Evolutionary conservation across 1,140 invertebrate genomes (phyloP).

Genomic region (Trachelipus rathkii): DNA sequence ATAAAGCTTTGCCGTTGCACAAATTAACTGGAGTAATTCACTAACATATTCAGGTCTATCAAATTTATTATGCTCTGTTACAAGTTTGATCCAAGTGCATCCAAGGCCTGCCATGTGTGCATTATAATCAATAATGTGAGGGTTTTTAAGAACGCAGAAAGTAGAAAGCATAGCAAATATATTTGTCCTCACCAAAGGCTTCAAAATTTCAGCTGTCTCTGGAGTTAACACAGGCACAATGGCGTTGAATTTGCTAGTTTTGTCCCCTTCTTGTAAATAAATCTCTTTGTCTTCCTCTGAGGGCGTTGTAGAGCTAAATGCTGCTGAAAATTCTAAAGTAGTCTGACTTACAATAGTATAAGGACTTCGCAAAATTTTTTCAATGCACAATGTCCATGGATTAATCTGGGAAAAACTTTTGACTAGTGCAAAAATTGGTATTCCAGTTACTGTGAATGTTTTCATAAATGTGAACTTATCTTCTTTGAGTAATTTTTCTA

Average conservation of each 20-base stretch:
- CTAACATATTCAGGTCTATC: constrained; percentile 30
- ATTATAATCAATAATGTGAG: constrained; percentile 39
- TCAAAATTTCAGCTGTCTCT: constrained; percentile 20
- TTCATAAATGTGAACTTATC: constrained; percentile 40
- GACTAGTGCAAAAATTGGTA: constrained; percentile 39
- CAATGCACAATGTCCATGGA: constrained; percentile 39
- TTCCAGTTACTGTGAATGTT: constrained; percentile 39
- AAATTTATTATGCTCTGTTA: constrained; percentile 24
- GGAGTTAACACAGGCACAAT: constrained; percentile 37
- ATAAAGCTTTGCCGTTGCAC: constrained; percentile 35
- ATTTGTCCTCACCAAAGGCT: constrained; percentile 33
- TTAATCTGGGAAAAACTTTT: constrained; percentile 39
- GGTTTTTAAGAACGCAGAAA: constrained; percentile 42
- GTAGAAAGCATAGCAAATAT: constrained; percentile 38
- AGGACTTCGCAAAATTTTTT: constrained; percentile 37
- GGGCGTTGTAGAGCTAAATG: neutral
- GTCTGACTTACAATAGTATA: constrained; percentile 36
- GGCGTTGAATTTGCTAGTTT: constrained; percentile 34
- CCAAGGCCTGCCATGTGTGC: constrained; percentile 40
- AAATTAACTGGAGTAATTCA: constrained; percentile 26
- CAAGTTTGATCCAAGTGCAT: constrained; percentile 40
- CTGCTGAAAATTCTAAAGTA: constrained; percentile 30
- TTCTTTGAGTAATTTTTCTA: constrained; percentile 25
- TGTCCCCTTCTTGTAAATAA: constrained; percentile 28
- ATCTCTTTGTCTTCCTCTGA: constrained; percentile 32